Base-by-base conservation (phyloP, 2,888 invertebrate species). In the Sturmia bella region DNA sequence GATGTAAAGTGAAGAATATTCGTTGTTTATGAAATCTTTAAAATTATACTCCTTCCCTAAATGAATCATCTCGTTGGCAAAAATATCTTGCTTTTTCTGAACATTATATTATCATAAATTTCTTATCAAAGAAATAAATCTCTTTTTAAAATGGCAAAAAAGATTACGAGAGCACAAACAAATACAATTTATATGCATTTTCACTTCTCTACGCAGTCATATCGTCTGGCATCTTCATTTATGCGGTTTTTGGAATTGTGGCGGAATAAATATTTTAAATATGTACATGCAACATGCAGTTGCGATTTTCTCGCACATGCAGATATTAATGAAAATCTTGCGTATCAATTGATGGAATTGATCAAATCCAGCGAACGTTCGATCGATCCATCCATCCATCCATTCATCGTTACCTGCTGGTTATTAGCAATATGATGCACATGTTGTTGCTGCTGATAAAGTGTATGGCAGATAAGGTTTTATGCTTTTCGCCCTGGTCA, bases 121-220 rank as follows among this genome's bases (percentile, higher is more conserved):
- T 82, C 39, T 82, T 82, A 82, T 82, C 82, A 70, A 70, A 21
- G 69, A 82, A 82, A 82, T 82, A 82, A 82, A 82, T 82, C 82
- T 82, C 74, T 56, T 70, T 21, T 78, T 74, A 78, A 82, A 78
- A 75, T 74, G 69, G 57, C 59, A 77, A 78, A n/a, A 43, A 61
- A 70, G 76, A 76, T 76, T 76, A 63, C 37, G 61, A 69, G 32
- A 15, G n/a, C 43, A 61, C n/a, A 45, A 59, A 41, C 13, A 69
- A 63, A 37, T 69, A 82, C 78, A 78, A 75, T 82, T n/a, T 78
- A 78, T 75, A 27, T 41, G 82, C 78, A 48, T 75, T 78, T 78
- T 61, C 52, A 82, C 78, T 56, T 41, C 72, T 63, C 19, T 43
- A 66, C 48, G 19, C 52, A 41, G 21, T 19, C 50, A n/a, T 24